These are phyloP conservation scores for Sebastes kiyomatsui DNA, from an alignment of 2,797 vertebrate species.

Conservation along the genomic window DNA sequence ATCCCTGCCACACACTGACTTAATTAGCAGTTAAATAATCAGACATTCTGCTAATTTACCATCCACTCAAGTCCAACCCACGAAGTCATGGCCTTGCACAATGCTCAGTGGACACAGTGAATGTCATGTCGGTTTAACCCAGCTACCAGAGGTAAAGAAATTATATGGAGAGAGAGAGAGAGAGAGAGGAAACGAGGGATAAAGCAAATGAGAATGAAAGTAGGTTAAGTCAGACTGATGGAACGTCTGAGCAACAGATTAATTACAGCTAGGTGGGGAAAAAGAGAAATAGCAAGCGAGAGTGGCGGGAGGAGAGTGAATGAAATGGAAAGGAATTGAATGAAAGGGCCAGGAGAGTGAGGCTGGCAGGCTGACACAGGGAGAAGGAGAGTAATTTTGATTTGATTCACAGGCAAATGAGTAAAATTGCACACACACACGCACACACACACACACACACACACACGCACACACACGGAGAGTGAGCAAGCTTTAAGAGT, in stretches of 20 bases:
- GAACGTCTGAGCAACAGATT: conserved; percentile 75
- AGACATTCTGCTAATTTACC: conserved; percentile 62
- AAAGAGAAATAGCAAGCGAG: conserved; percentile 39
- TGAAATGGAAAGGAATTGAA: conserved; percentile 60
- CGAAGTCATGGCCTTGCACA: conserved; percentile 52
- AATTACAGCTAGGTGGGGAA: conserved; percentile 71
- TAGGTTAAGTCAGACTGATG: conserved; percentile 80
- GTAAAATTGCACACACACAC: conserved; percentile 7
- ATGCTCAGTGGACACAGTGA: conserved; percentile 55
- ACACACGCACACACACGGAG: background rate
- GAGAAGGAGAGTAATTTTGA: conserved; percentile 61
- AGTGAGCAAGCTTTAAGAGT: conserved; percentile 27
- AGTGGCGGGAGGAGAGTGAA: conserved; percentile 56
- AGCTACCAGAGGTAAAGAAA: conserved; percentile 48
- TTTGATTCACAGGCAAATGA: conserved; percentile 67
- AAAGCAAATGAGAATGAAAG: conserved; percentile 71
- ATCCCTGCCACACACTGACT: conserved; percentile 56
- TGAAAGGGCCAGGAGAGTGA: conserved; percentile 50
- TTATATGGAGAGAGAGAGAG: conserved; percentile 25
- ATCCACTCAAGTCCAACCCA: conserved; percentile 50
- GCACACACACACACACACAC: background rate
- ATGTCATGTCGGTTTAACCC: conserved; percentile 69
- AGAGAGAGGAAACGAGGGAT: background rate
- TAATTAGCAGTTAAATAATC: conserved; percentile 72
- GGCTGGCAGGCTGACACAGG: conserved; percentile 36